Evolutionary conservation across 1,140 invertebrate species (phyloP), one percentile per base, ranked within the genome.

Genomic region (Neoseiulus cucumeris): DNA sequence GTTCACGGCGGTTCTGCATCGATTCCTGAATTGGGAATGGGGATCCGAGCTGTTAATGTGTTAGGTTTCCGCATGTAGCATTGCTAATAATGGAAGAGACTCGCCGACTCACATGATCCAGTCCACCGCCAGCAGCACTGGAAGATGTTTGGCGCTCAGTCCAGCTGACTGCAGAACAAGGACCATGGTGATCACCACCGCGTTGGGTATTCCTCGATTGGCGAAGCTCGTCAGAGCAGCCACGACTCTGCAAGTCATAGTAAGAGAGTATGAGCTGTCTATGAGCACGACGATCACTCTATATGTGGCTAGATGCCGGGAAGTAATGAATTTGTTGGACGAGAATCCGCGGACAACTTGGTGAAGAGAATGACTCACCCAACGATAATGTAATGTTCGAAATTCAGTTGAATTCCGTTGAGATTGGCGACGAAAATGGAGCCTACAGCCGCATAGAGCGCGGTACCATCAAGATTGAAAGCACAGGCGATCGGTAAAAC

Each of bases 141-240:
- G 51, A 14, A 59, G 51, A 59, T 59, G 51, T 25, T 59, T 59
- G 22, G 51, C 51, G 22, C 51, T 59, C 51, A 59, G 22, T 2
- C 51, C 51, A 59, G 51, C 51, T 59, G 51, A 29, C 51, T 59
- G 51, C 51, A 59, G 22, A 2, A 59, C 51, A 14, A 59, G 51
- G 12, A 59, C 51, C 51, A 59, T 59, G 4, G 51, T 59, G 51
- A 59, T 59, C 51, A 59, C 51, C n/a, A 59, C 51, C 14, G 51
- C 51, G 33, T 59, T 1, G 25, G 51, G 51, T 29, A 59, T 59
- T 5, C 22, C 51, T 9, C 51, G 22, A 25, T 59, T 59, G 2
- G 51, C 51, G 33, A 59, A 59, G 9, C 51, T 59, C 14, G 51
- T 59, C 22, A 59, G 22, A 2, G 51, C 51, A 25, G 51, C 51